phyloP scores from a whole-genome alignment of 2,888 invertebrate species.

The Ditula angustiorana region DNA sequence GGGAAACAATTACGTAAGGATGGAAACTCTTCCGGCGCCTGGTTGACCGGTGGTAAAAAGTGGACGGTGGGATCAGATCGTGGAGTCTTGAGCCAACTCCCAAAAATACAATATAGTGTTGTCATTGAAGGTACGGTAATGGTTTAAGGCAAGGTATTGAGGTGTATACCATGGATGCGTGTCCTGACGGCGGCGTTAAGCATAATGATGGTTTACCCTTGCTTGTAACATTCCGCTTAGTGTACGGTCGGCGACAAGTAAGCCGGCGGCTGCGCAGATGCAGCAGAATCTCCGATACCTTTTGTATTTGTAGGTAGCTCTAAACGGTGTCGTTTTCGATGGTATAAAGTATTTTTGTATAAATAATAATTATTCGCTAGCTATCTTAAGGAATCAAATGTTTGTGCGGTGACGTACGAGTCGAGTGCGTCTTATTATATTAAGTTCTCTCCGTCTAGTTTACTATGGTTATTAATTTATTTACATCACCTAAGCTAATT shows the following conservation, averaged over 20 bases:
- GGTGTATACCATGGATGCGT: background rate
- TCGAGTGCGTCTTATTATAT: slow-evolving; percentile 27
- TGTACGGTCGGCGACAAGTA: slow-evolving; percentile 47
- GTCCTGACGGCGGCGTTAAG: background rate
- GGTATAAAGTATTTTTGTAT: slow-evolving; percentile 53
- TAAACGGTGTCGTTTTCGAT: slow-evolving; percentile 34
- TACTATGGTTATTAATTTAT: slow-evolving; percentile 38
- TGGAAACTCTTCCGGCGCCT: too few relatives aligned
- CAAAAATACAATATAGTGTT: too few relatives aligned
- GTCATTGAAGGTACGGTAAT: background rate
- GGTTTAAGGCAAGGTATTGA: background rate
- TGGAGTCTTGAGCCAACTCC: too few relatives aligned
- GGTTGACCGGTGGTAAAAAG: too few relatives aligned
- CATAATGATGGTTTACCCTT: slow-evolving; percentile 12
- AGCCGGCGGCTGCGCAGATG: slow-evolving; percentile 30
- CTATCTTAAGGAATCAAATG: slow-evolving; percentile 27
- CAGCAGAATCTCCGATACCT: slow-evolving; percentile 29
- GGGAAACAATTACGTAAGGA: too few relatives aligned
- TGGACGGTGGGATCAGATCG: too few relatives aligned
- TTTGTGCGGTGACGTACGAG: slow-evolving; percentile 23
- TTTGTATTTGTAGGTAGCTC: slow-evolving; percentile 21
- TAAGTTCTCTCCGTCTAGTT: slow-evolving; percentile 27
- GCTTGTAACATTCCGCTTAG: slow-evolving; percentile 47
- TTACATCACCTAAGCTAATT: slow-evolving; percentile 29
- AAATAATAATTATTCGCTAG: slow-evolving; percentile 41